phyloP scores from a whole-genome alignment of 2,888 invertebrate species.

The Thera britannica region DNA sequence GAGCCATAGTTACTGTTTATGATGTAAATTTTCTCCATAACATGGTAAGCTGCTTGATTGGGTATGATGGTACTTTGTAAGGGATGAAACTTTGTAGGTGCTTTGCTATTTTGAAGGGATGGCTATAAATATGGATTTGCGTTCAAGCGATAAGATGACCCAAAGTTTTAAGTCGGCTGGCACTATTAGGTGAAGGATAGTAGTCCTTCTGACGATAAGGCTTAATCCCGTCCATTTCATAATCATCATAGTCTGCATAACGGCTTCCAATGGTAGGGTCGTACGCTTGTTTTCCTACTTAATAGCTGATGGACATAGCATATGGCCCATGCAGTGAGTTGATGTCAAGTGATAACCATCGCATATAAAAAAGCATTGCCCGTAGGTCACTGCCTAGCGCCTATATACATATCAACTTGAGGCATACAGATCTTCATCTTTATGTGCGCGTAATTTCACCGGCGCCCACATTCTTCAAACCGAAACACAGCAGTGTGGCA shows the following conservation, averaged over 20 bases:
- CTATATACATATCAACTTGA: too few species aligned
- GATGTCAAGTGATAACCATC: too few species aligned
- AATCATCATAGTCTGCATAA: neutral
- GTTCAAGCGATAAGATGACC: slow-evolving; percentile 34
- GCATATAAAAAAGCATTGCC: too few species aligned
- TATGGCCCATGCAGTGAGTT: too few species aligned
- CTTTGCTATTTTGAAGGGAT: slow-evolving; percentile 41
- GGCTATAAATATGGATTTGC: slow-evolving; percentile 43
- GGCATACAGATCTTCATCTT: too few species aligned
- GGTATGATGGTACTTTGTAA: slow-evolving; percentile 68
- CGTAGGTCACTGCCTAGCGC: too few species aligned
- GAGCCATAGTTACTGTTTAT: slow-evolving; percentile 76
- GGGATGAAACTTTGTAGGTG: slow-evolving; percentile 48
- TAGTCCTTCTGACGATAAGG: slow-evolving; percentile 4
- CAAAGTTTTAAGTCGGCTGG: slow-evolving; percentile 32
- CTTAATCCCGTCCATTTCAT: neutral
- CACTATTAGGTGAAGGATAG: slow-evolving; percentile 25
- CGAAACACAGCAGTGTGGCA: too few species aligned
- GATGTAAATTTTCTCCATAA: slow-evolving; percentile 83
- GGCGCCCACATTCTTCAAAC: too few species aligned
- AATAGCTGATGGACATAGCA: too few species aligned
- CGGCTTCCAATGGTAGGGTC: too few species aligned
- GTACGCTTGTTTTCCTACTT: too few species aligned
- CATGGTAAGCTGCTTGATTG: slow-evolving; percentile 81
- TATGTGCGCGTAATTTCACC: too few species aligned